These are phyloP conservation scores for Melieria picta DNA, from an alignment of 2,888 invertebrate species.

Conservation along the genomic window DNA sequence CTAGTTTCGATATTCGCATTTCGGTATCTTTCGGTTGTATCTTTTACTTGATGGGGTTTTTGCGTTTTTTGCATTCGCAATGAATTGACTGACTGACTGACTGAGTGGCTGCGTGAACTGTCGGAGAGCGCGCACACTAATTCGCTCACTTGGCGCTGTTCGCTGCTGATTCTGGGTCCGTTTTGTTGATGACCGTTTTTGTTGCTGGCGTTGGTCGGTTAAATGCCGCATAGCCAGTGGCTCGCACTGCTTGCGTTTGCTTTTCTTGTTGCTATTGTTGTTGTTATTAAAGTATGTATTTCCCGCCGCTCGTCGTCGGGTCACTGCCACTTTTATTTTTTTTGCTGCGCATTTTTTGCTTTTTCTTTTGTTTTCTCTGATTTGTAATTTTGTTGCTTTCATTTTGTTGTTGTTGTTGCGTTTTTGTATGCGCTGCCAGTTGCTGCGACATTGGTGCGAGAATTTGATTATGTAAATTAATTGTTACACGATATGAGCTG, in stretches of 20 bases:
- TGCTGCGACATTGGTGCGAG: neutral
- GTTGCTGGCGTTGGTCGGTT: neutral
- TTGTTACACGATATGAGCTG: neutral
- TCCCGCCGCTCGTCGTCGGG: conserved; percentile 24
- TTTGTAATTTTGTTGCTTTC: conserved; percentile 3
- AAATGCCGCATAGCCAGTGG: too few relatives aligned
- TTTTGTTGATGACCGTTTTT: neutral
- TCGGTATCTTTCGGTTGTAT: conserved; percentile 4
- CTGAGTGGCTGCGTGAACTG: neutral
- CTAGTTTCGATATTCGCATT: neutral
- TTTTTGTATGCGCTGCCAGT: neutral
- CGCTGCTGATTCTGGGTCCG: neutral
- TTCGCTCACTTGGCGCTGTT: conserved; percentile 16
- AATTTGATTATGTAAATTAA: conserved; percentile 11
- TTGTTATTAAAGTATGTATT: conserved; percentile 25
- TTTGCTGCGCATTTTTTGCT: conserved; percentile 1
- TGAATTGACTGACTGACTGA: conserved; percentile 19
- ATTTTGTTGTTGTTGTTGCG: conserved; percentile 19
- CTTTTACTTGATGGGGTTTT: conserved; percentile 9
- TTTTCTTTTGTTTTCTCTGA: neutral
- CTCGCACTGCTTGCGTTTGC: neutral
- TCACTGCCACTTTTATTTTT: conserved; percentile 39
- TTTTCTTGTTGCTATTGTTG: conserved; percentile 16
- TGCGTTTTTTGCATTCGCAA: conserved; percentile 23
- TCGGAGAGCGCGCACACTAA: conserved; percentile 1